Evolutionary conservation across 2,113 vertebrate genomes (phyloP).

Genomic region (Vimba vimba): DNA sequence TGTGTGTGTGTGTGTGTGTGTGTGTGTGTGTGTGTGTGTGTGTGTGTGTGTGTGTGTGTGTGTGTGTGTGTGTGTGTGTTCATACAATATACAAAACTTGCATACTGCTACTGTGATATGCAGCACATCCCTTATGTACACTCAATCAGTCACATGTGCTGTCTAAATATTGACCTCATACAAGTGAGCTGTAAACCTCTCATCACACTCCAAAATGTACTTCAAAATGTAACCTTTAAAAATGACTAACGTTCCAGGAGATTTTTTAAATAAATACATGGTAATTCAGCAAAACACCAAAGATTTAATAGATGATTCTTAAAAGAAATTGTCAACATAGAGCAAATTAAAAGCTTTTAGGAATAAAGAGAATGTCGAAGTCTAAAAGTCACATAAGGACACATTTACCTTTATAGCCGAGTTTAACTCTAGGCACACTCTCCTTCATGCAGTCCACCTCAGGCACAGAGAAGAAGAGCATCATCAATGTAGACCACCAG

Average conservation of each 20-base stretch:
- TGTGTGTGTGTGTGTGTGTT: not conserved
- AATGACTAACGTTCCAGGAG: not conserved
- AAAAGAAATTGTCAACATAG: not conserved
- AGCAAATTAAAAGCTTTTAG: slow-evolving; percentile 10
- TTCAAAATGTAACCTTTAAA: slow-evolving; percentile 15
- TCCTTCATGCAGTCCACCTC: slow-evolving; percentile 81
- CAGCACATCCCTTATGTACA: not conserved
- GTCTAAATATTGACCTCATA: slow-evolving; percentile 44
- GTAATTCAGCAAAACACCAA: not conserved
- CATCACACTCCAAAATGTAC: slow-evolving; percentile 19
- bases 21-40: no score
- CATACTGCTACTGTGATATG: slow-evolving; percentile 14
- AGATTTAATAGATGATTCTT: not conserved
- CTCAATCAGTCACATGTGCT: not conserved
- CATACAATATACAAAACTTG: not conserved
- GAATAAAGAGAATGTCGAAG: not conserved
- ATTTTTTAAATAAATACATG: slow-evolving; percentile 24
- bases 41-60: no score
- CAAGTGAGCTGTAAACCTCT: slow-evolving; percentile 15
- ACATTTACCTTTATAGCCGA: slow-evolving; percentile 88
- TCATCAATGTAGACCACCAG: slow-evolving; percentile 72
- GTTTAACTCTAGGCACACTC: slow-evolving; percentile 89
- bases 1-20: no score
- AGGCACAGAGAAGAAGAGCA: slow-evolving; percentile 76
- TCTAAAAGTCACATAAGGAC: not conserved